A percentile compares a stretch with the other conserved stretches of the same genome.
Conservation (phyloP, 2,113 vertebrate species). For the Tenebrosternarchus preto region DNA sequence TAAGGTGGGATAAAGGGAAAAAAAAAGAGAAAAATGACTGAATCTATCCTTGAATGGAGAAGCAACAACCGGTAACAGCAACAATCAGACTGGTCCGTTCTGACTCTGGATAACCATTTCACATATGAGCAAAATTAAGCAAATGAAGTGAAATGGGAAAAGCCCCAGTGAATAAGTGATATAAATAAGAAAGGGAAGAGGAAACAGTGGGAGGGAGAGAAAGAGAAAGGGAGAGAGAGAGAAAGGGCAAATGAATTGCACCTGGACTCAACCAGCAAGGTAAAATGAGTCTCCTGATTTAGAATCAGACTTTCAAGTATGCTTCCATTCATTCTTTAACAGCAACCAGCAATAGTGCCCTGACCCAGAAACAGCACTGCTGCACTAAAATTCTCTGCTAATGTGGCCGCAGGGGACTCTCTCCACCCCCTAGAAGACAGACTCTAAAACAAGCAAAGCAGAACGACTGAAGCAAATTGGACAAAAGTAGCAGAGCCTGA, state of each 20-base stretch:
- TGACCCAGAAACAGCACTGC: too few relatives aligned
- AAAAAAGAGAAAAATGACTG: not conserved
- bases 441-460: not conserved
- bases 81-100: not conserved
- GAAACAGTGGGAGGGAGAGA: slow-evolving; percentile 2
- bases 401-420: slow-evolving; percentile 12
- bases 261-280: slow-evolving; percentile 4
- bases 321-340: too few relatives aligned
- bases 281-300: not conserved
- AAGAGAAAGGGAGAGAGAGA: slow-evolving; percentile 12
- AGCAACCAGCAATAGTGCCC: too few relatives aligned
- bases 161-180: too few relatives aligned
- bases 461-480: not conserved
- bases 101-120: not conserved
- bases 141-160: not conserved
- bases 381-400: not conserved
- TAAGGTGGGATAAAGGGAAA: too few relatives aligned
- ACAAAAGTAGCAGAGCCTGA: too few relatives aligned
- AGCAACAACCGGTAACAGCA: not conserved
- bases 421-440: slow-evolving; percentile 3
- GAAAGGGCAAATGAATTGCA: not conserved
- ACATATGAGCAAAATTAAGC: not conserved
- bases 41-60: not conserved
- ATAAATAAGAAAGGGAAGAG: not conserved
- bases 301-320: too few relatives aligned